phyloP scores from a whole-genome alignment of 2,888 invertebrate genomes.

The Pediacus dermestoides region DNA sequence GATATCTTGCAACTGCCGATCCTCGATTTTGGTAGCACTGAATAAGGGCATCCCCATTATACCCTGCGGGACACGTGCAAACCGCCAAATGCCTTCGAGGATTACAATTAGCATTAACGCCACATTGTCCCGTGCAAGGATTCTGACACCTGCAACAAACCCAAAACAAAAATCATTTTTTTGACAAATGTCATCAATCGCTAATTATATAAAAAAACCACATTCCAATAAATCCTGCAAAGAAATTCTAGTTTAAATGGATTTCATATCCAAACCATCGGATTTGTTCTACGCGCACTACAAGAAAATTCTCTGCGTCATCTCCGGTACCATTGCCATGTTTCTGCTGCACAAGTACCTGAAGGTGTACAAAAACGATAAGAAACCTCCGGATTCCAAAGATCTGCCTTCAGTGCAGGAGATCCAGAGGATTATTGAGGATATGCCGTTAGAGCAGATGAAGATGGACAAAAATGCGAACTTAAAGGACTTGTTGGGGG shows the following conservation, averaged over 20 bases:
- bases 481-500: conserved; percentile 37
- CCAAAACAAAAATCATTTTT: too few species aligned
- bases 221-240: too few species aligned
- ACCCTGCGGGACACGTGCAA: conserved; percentile 74
- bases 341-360: conserved; percentile 21
- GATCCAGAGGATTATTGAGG: conserved; percentile 39
- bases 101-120: conserved; percentile 70
- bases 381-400: conserved; percentile 16
- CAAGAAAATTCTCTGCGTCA: conserved; percentile 23
- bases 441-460: conserved; percentile 33
- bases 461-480: conserved; percentile 31
- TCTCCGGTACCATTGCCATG: conserved; percentile 21
- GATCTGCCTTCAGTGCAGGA: conserved; percentile 37
- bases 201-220: not conserved
- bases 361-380: conserved; percentile 22
- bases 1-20: conserved; percentile 1
- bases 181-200: conserved; percentile 10
- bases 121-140: conserved; percentile 77
- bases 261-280: conserved; percentile 3
- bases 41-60: conserved; percentile 57
- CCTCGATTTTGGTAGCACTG: conserved; percentile 47
- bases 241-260: too few species aligned
- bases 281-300: conserved; percentile 11
- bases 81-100: conserved; percentile 75
- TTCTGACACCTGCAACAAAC: conserved; percentile 50